Base-by-base conservation (phyloP, 2,797 vertebrate species). In the Cichlasoma orientale region DNA sequence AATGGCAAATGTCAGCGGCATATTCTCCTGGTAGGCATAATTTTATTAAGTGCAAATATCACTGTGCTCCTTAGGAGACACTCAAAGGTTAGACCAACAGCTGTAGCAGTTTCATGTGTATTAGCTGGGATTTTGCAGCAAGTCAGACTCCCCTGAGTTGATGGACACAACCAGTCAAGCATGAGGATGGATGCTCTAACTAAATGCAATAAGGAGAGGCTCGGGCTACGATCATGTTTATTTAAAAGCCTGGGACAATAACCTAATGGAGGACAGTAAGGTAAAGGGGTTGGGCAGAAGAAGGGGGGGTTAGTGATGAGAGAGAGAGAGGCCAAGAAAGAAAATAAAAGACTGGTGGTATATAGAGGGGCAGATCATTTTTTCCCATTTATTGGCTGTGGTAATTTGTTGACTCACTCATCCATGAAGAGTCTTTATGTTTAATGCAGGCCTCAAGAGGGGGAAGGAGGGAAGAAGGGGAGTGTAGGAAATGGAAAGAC, bases 1-100 rank as follows among this genome's bases (percentile, higher is more conserved):
- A 96, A 96, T 96, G 95, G 95, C 96, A 96, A 96, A 96, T 96
- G 95, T 96, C 96, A 96, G 94, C 90, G 90, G 95, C 91, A 93
- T 96, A 95, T 96, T 95, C 96, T 96, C 96, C 95, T 95, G 95
- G 95, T 96, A 95, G 94, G 95, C 95, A 96, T 96, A 95, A 96
- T 96, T 96, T 95, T 96, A 96, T 96, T 95, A 96, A 95, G 95
- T 94, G 96, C 95, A 96, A 96, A 96, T 96, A 96, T 96, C 95
- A 96, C 94, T 89, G 93, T 92, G 94, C 95, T 96, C 95, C 95
- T 96, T 95, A 94, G 94, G 96, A 96, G 95, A 96, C 92, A 85
- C 92, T 93, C 91, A 95, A 96, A 96, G 96, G 96, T 96, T 96
- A 96, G 88, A 92, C 91, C 94, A 95, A 93, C 96, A 96, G 95